These are phyloP conservation scores for Rhodinocichla rosea DNA, from an alignment of 2,113 vertebrate genomes.

Conservation along the genomic window DNA sequence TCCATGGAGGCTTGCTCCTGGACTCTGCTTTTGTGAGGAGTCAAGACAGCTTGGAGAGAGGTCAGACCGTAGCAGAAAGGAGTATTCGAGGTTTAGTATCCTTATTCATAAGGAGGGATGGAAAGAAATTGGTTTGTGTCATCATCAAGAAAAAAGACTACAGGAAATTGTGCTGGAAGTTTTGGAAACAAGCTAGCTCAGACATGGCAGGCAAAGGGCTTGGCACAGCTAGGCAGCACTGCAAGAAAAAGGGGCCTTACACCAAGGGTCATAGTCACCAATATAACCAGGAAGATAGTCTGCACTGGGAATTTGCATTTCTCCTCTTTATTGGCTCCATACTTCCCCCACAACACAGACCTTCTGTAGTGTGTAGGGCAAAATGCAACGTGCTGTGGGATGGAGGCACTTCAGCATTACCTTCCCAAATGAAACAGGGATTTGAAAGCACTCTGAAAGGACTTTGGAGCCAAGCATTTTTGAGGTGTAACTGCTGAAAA, in stretches of 20 bases:
- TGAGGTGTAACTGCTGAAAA: not conserved
- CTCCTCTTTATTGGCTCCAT: not conserved
- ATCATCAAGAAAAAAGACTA: not conserved
- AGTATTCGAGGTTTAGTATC: not conserved
- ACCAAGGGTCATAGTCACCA: not conserved
- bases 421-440: not conserved
- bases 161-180: not conserved
- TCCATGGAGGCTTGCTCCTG: not conserved
- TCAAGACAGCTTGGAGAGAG: not conserved
- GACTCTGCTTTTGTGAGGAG: not conserved
- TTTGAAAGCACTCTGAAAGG: not conserved
- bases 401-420: not conserved
- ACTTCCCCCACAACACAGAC: not conserved
- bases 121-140: not conserved
- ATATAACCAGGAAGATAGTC: not conserved
- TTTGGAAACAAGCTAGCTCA: not conserved
- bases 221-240: not conserved
- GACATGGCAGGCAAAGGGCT: not conserved
- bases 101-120: not conserved
- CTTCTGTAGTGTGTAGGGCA: not conserved
- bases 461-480: not conserved
- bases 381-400: rapidly evolving
- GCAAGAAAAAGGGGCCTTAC: not conserved
- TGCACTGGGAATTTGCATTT: not conserved
- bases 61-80: not conserved